Conservation (phyloP, 64 coral and sea anemone genomes). For the Hydrozoanthus tunicans region DNA sequence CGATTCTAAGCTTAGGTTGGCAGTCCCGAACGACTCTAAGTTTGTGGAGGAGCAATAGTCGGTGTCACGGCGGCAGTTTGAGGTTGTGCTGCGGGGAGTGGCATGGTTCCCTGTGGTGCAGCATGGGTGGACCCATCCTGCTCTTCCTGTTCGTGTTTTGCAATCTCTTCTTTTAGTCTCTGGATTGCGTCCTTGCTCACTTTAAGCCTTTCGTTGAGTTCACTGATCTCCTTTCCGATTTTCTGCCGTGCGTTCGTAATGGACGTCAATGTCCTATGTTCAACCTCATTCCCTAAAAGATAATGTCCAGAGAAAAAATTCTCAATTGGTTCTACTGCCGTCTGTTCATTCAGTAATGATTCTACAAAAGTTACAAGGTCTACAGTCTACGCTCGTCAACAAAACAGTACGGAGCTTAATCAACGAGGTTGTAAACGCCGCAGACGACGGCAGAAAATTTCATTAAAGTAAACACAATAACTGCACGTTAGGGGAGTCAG, state of each 20-base stretch:
- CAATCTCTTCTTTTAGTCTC: conserved; percentile 53
- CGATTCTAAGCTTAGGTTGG: too few species aligned
- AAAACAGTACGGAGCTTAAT: too few species aligned
- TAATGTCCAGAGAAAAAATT: background rate
- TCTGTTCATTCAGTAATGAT: too few species aligned
- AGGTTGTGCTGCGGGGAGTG: background rate
- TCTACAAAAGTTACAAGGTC: too few species aligned
- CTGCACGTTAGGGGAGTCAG: too few species aligned
- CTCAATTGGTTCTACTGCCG: too few species aligned
- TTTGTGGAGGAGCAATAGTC: conserved; percentile 2
- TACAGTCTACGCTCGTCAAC: too few species aligned
- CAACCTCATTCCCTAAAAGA: conserved; percentile 56
- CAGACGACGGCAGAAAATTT: too few species aligned
- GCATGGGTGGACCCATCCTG: conserved; percentile 1
- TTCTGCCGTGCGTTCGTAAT: conserved; percentile 65
- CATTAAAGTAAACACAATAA: too few species aligned
- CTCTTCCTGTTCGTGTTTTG: conserved; percentile 63
- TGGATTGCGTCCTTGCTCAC: conserved; percentile 71
- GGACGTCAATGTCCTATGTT: conserved; percentile 47
- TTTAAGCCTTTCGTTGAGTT: conserved; percentile 64
- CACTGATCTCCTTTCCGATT: conserved; percentile 70
- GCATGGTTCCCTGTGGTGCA: background rate
- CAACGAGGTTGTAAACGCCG: too few species aligned
- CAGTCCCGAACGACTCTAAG: background rate
- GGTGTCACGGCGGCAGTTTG: background rate